Evolutionary conservation across 1,140 invertebrate genomes (phyloP), one percentile per base, ranked within the genome.

Genomic region (Drosophila melanica): DNA sequence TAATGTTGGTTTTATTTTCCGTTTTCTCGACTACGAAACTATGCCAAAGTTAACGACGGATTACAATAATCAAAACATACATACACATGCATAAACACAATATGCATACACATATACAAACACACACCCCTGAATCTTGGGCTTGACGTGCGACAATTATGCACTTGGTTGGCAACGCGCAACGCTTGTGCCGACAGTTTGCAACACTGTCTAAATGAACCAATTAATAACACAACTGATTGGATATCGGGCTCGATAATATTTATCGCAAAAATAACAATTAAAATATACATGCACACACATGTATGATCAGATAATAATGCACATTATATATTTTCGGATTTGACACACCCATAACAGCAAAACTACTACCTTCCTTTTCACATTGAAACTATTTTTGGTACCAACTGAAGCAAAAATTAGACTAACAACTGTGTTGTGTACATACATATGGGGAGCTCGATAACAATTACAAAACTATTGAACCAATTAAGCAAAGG

Each of bases 1-100:
- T 76, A 76, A 87, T 77, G 75, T 76, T 67, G 62, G 35, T 84
- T 70, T 81, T 72, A 57, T 81, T 81, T 87, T 76, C 64, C 81
- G 66, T 78, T 81, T 86, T 85, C 81, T 81, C 60, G 66, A 62
- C 75, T 58, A 62, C 54, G 50, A 87, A 87, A 87, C 82, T 87
- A 79, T 87, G 82, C 79, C 82, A 87, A 82, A 87, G 79, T 79
- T 87, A 87, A 87, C 84, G 73, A 79, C 66, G 67, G 66, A 84
- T 89, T 87, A 77, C 73, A 89, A 77, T 87, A 89, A 87, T 84
- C 76, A 79, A 86, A 71, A 60, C 53, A 42, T 48, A 60, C 57
- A 42, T 48, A 44, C 55, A 35, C 63, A 73, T 55, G 41, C 39
- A 59, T 33, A 42, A 14, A 47, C 33, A 37, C 0, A 57, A 63